Evolutionary conservation across 1,140 invertebrate genomes (phyloP), one percentile per base, ranked within the genome.

Genomic region (Chironomus striatipennis): DNA sequence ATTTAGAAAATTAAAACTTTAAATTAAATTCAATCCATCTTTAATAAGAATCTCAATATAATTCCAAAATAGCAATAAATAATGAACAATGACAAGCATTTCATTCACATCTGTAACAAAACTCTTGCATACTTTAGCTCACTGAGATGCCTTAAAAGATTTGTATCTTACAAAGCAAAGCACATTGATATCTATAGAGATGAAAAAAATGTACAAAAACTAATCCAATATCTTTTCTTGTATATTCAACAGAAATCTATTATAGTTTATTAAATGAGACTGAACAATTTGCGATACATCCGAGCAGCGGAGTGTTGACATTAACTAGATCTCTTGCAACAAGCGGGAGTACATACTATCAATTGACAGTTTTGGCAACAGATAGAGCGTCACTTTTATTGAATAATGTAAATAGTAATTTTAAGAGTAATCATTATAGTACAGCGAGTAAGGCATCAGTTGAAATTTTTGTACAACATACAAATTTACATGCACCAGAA

Each of bases 251-350:
- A 70, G 94, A 98, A 84, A 95, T 98, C 77, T 98, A 98, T 83
- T 99, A 98, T 82, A 97, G 93, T 82, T 91, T 98, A 77, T 85
- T 87, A n/a, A 88, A 95, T 75, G 84, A 87, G 17, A 94, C 90
- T 7, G 89, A 93, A 77, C 88, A 91, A 76, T 98, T 98, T 82
- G 91, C 94, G 7, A 90, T 98, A 75, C 94, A 98, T 84, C 95
- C 96, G 10, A 94, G 95, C 42, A 93, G 90, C 12, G 97, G 96
- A 3, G 88, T 95, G 9, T 88, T 98, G 57, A 91, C 92, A 2
- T 85, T 97, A 7, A 93, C 94, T 1, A 88, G 93, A 78, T 89
- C 90, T 17, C 85, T 97, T 42, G 86, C 87, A 75, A 91, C 89
- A 77, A 84, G 87, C 18, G 91, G 93, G 65, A 85, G 85, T 72